Evolutionary conservation across 2,888 invertebrate species (phyloP).

Genomic region (Cryptops parisi): DNA sequence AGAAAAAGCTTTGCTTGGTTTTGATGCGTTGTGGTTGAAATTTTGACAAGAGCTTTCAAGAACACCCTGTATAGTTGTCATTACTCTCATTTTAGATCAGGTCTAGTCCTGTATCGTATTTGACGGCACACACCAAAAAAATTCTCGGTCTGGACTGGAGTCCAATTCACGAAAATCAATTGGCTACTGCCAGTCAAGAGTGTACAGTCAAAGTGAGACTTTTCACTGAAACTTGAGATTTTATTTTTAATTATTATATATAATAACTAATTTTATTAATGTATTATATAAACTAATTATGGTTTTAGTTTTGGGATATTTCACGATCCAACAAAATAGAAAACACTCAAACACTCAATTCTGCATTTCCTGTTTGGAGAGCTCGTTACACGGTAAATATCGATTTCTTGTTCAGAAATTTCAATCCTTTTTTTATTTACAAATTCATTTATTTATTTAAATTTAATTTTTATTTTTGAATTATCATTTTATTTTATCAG

Average conservation of each 20-base stretch:
- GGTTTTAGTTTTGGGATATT: conserved; percentile 27
- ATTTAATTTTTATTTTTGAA: no score
- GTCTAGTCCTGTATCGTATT: conserved; percentile 13
- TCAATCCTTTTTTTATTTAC: no score
- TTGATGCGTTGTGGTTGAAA: no score
- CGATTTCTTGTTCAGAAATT: no score
- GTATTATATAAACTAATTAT: conserved; percentile 28
- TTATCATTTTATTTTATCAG: no score
- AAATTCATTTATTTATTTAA: no score
- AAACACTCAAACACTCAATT: conserved; percentile 22
- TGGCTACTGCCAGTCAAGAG: conserved; percentile 78
- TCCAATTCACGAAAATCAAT: conserved; percentile 27
- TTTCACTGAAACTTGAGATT: no score
- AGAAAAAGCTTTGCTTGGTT: no score
- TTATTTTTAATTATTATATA: no score
- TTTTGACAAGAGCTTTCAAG: no score
- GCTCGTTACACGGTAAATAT: conserved; percentile 30
- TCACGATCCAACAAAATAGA: neutral
- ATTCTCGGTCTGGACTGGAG: conserved; percentile 94
- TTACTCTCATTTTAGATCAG: conserved; percentile 12
- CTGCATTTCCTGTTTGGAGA: conserved; percentile 31
- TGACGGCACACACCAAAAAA: conserved; percentile 31
- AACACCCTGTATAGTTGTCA: no score
- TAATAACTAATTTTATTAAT: neutral
- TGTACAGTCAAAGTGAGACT: conserved; percentile 61